phyloP scores from a whole-genome alignment of 2,113 vertebrate genomes.

The Alexandromys fortis region DNA sequence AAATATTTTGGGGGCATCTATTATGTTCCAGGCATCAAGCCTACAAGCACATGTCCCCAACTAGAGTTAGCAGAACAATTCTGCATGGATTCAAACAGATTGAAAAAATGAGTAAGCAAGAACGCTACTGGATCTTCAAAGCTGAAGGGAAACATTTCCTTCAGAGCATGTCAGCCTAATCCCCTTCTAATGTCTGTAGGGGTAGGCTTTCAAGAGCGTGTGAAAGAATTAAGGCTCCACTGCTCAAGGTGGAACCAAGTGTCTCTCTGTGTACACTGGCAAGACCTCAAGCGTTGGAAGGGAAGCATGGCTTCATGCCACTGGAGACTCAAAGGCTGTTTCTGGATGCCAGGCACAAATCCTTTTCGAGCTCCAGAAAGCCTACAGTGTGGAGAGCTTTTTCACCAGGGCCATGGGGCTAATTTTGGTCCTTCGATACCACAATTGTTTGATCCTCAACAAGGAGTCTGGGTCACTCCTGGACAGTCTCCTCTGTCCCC shows the following conservation, averaged over 20 bases:
- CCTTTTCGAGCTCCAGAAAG: neutral
- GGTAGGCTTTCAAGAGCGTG: rapidly evolving
- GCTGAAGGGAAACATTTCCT: neutral
- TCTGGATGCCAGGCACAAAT: neutral
- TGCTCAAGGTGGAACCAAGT: neutral
- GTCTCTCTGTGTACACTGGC: neutral
- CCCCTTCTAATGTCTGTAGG: neutral
- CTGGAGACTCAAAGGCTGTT: neutral
- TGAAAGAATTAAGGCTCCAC: neutral
- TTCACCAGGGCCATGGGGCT: neutral
- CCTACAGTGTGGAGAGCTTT: neutral
- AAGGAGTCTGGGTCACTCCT: neutral
- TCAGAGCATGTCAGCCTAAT: neutral
- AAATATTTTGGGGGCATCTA: neutral
- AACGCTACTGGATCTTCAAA: neutral
- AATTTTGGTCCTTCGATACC: neutral
- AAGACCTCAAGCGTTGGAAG: neutral
- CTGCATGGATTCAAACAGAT: neutral
- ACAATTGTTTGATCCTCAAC: neutral
- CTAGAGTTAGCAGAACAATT: neutral
- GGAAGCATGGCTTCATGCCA: rapidly evolving
- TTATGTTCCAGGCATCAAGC: neutral
- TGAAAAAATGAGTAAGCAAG: neutral
- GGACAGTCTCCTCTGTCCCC: neutral
- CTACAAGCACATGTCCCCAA: neutral